These are phyloP conservation scores for Hippocampus abdominalis DNA, from an alignment of 2,113 vertebrate species.

Conservation along the genomic window DNA sequence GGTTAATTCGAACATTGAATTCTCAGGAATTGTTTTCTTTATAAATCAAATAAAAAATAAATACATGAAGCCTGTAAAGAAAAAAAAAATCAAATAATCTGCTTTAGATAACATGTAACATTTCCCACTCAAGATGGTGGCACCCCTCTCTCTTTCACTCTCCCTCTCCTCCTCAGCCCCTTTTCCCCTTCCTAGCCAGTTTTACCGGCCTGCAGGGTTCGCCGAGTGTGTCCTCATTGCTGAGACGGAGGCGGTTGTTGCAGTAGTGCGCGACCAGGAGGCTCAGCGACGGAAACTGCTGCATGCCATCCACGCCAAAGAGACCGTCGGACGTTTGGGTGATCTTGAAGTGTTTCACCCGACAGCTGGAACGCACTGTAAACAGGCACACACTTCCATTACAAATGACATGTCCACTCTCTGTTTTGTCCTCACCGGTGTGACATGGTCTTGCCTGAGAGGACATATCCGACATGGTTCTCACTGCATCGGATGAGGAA, in stretches of 20 bases:
- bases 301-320: slow-evolving; percentile 52
- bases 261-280: slow-evolving; percentile 69
- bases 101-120: too few relatives aligned
- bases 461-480: slow-evolving; percentile 61
- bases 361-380: slow-evolving; percentile 48
- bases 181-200: too few relatives aligned
- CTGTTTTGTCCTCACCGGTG: neutral
- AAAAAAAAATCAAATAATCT: too few relatives aligned
- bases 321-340: neutral
- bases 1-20: too few relatives aligned
- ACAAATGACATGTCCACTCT: neutral
- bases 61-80: too few relatives aligned
- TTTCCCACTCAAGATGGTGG: too few relatives aligned
- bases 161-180: too few relatives aligned
- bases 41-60: too few relatives aligned
- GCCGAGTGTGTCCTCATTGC: slow-evolving; percentile 40
- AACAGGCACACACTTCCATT: neutral
- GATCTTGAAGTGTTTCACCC: slow-evolving; percentile 76
- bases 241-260: slow-evolving; percentile 52
- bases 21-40: too few relatives aligned
- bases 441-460: slow-evolving; percentile 68
- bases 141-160: too few relatives aligned
- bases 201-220: slow-evolving; percentile 73
- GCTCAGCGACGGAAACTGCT: slow-evolving; percentile 59
- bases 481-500: slow-evolving; percentile 78